phyloP scores from a whole-genome alignment of 2,888 invertebrate genomes.

The Apamea monoglypha region DNA sequence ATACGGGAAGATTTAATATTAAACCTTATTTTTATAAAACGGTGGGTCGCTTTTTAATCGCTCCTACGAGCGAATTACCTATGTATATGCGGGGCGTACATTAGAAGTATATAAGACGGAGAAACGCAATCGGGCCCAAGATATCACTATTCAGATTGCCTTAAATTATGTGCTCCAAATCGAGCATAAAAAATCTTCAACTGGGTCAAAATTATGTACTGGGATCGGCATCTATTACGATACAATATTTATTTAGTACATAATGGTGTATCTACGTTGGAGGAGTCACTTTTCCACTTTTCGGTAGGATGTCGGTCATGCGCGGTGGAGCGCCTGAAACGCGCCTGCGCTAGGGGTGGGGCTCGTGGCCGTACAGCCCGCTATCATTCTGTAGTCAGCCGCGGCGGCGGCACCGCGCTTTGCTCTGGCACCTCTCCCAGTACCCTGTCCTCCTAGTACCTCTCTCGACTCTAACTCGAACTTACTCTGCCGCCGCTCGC shows the following conservation, averaged over 20 bases:
- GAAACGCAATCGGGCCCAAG: constrained; percentile 48
- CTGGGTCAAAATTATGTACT: constrained; percentile 83
- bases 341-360: constrained; percentile 89
- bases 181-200: constrained; percentile 76
- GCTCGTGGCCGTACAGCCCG: constrained; percentile 85
- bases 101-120: constrained; percentile 64
- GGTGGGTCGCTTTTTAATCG: constrained; percentile 61
- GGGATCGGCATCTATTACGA: constrained; percentile 81
- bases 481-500: constrained; percentile 85
- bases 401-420: constrained; percentile 86
- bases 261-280: constrained; percentile 88
- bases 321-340: constrained; percentile 77
- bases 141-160: constrained; percentile 54
- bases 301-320: constrained; percentile 89
- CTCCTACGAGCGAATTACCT: constrained; percentile 46
- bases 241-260: constrained; percentile 90
- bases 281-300: constrained; percentile 90
- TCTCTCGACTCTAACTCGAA: constrained; percentile 73
- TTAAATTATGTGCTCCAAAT: constrained; percentile 68
- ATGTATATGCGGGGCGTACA: constrained; percentile 63
- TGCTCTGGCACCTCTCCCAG: constrained; percentile 73
- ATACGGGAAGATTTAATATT: constrained; percentile 64
- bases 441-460: constrained; percentile 72
- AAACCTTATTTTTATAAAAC: constrained; percentile 56
- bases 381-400: constrained; percentile 87